Evolutionary conservation across 2,113 vertebrate genomes (phyloP), one percentile per base, ranked within the genome.

Genomic region (Rhabdornis inornatus): DNA sequence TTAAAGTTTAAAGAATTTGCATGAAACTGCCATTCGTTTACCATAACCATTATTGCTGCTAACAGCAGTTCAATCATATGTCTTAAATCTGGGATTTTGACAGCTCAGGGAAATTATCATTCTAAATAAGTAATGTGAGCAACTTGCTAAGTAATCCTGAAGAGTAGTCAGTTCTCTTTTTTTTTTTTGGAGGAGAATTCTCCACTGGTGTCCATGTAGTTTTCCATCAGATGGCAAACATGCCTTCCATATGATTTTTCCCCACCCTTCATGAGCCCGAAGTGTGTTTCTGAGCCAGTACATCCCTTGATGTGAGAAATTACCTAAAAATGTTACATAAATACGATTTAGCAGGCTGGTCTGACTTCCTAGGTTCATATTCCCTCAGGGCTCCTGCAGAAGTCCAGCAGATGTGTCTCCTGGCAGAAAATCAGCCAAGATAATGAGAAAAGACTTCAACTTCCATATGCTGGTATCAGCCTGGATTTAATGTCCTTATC

Each of bases 361-460:
- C 70, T 83, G 78, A 65, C 85, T 94, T 82, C 59, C 33, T 90
- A 21, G 57, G 39, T 78, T 91, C 95, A 45, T 50, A 80, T 90
- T 95, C 93, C 92, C 79, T 0, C 47, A 59, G 85, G 94, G 35
- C n/a, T 90, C 17, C 52, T 80, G 63, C 82, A 77, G 84, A 95
- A 95, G 95, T 95, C 93, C 94, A 95, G 85, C 94, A 96, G 93
- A 95, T 94, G 96, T 61, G 82, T 91, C 95, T 95, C 69, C 90
- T 95, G 94, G 95, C 87, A 97, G 79, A 94, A 95, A 95, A 93
- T 93, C 92, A 96, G 82, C 93, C 85, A 87, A 93, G 88, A 91
- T 96, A 95, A 97, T 94, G 87, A 95, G 95, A 95, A 97, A 92
- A 96, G 59, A 77, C 79, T 95, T 95, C 92, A 95, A 81, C 37